Evolutionary conservation across 2,113 vertebrate species (phyloP), one percentile per base, ranked within the genome.

Genomic region (Sphaerodactylus townsendi): DNA sequence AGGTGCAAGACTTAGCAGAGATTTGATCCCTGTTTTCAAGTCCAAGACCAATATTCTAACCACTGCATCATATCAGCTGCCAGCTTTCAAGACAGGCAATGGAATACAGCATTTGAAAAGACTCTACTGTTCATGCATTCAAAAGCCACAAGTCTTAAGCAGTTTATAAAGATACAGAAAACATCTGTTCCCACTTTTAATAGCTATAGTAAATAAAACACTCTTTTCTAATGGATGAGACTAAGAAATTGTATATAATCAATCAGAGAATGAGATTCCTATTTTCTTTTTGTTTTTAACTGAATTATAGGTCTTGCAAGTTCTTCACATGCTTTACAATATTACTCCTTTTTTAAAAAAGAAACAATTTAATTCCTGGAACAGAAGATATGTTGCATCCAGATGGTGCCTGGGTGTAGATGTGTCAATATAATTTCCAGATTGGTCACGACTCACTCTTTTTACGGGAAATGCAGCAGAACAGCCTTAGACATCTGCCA

Each of bases 371-470:
- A 33, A 65, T 83, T 75, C 71, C 25, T 66, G 37, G 2, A 81
- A 41, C 21, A 75, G 59, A 80, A 90, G 71, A 83, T 83, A 65
- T 0, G 86, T 10, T 46, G 10, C 68, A 91, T 93, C 89, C 87
- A 91, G 86, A 86, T 77, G 83, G 86, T 88, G 35, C 79, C 77
- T 88, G 37, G 21, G 70, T 85, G 83, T 39, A 85, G 30, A 81
- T 78, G 74, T 80, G 44, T 83, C 81, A 92, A 81, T 81, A 86
- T 0, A 46, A 68, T 89, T 83, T 89, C 74, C 0, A 0, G 48
- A 91, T 86, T 90, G 89, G 41, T 89, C 77, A 89, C 2, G 17
- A 92, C 41, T 92, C 69, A 75, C 64, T n/a, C 82, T 76, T 91
- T 82, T 80, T 74, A 85, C 71, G 71, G 77, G 65, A 86, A 77